A percentile compares a stretch with the other conserved stretches of the same genome.
These are phyloP conservation scores for Falco novaeseelandiae DNA, from an alignment of 2,797 vertebrate species.

Conservation along the genomic window DNA sequence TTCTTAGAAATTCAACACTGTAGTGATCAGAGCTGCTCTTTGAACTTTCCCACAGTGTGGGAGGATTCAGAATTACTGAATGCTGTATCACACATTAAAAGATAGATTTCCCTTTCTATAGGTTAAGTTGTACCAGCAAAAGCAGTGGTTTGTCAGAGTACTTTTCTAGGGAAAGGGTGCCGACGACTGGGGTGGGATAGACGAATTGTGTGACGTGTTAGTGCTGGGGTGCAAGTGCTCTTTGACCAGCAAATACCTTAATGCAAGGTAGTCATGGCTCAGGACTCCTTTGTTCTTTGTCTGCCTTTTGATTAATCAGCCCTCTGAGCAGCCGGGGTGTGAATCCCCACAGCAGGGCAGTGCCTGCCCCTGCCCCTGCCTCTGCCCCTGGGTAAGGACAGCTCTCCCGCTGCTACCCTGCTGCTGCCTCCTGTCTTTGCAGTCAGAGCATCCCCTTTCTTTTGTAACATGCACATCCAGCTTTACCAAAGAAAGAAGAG, in stretches of 20 bases:
- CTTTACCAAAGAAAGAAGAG: not conserved
- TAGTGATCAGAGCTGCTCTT: not conserved
- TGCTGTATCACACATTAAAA: not conserved
- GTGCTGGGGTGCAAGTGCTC: not conserved
- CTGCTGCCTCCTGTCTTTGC: not conserved
- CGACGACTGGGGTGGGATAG: not conserved
- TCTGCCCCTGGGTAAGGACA: not conserved
- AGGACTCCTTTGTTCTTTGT: not conserved
- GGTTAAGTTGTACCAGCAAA: not conserved
- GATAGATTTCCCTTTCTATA: not conserved
- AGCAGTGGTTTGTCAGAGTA: not conserved
- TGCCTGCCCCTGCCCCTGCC: not conserved
- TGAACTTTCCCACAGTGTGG: not conserved
- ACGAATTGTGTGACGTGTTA: not conserved
- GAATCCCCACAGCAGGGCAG: not conserved
- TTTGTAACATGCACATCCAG: not conserved
- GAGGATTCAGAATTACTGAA: not conserved
- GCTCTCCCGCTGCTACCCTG: not conserved
- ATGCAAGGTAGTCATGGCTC: not conserved
- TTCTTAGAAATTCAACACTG: not conserved
- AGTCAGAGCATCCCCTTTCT: not conserved
- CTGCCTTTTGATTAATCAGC: not conserved
- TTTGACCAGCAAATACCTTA: not conserved
- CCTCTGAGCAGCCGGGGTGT: not conserved
- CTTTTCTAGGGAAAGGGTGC: fast-evolving